These are phyloP conservation scores for Epinotia demarniana DNA, from an alignment of 2,888 invertebrate genomes.

Conservation along the genomic window DNA sequence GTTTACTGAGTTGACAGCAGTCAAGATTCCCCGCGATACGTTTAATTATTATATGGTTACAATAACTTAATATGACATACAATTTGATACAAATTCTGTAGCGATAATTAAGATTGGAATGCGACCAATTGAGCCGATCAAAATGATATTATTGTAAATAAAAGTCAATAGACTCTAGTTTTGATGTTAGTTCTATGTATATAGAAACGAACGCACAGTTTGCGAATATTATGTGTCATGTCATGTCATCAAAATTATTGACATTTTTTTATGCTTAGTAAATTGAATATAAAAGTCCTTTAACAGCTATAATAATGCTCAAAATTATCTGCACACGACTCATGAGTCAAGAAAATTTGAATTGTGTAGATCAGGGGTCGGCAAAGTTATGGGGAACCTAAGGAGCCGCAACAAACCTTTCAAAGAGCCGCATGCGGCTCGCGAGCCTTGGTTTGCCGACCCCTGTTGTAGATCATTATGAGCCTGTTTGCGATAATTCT, in stretches of 20 bases:
- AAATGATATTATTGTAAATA: constrained; percentile 6
- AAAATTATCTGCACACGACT: background rate
- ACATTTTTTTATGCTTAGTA: constrained; percentile 10
- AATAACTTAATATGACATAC: background rate
- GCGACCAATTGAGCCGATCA: constrained; percentile 13
- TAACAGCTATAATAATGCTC: background rate
- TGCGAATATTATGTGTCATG: constrained; percentile 26
- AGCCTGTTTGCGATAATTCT: no score
- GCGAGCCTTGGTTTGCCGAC: no score
- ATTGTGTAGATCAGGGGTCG: no score
- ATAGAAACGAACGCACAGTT: constrained; percentile 39
- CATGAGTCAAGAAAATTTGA: no score
- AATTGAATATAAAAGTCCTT: background rate
- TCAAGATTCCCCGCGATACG: no score
- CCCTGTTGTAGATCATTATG: no score
- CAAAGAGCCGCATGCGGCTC: no score
- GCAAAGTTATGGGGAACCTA: no score
- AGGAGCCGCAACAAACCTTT: no score
- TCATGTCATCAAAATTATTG: constrained; percentile 22
- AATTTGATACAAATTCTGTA: background rate
- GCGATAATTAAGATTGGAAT: background rate
- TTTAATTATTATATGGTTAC: no score
- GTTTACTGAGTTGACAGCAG: no score
- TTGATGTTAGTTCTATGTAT: constrained; percentile 28
- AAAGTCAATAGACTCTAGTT: constrained; percentile 15